Base-by-base conservation (phyloP, 2,888 invertebrate species). In the Campoletis raptor region DNA sequence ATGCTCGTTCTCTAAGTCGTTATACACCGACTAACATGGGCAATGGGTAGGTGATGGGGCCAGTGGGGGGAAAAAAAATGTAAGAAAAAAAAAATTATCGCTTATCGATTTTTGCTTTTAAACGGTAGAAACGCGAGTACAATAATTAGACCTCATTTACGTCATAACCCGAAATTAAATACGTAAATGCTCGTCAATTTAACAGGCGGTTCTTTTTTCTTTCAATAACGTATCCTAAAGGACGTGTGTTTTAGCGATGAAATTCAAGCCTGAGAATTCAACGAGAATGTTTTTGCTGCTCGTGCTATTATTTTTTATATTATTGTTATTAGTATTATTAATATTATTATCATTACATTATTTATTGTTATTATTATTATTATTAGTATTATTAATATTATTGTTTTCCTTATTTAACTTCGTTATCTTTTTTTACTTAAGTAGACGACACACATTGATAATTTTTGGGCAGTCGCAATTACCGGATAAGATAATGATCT, bases 101-200 rank as follows among this genome's bases (percentile, higher is more conserved):
- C 36, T 73, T 70, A 72, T 85, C 77, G 84, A 79, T 85, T 84
- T 45, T 57, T 57, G 18, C 57, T 82, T 72, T 83, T 67, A 69
- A 81, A 81, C 72, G 85, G 88, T 89, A 88, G 89, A 89, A 89
- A 89, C 89, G 89, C 89, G 89, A 89, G 89, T 86, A 77, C 79
- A 84, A 74, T 77, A 85, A 64, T 85, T 74, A 45, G 69, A 86
- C 74, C 83, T 85, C 83, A 82, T 70, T 52, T 85, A 10, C 64
- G 64, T 69, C 21, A 54, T 61, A 86, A 30, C 70, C 74, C 42
- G 57, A 64, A 64, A 86, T 36, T 5, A 69, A 74, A 78, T 54
- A 52, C 36, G 52, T 54, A 54, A 81, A 67, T n/a, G 12, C 79
- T 78, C 36, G 57, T 57, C 64, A 66, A 72, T 84, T 83, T 80